A percentile compares a stretch with the other conserved stretches of the same genome.
These are phyloP conservation scores for Tarsius wallacei DNA, from an alignment of 2,797 vertebrate species.

Conservation along the genomic window DNA sequence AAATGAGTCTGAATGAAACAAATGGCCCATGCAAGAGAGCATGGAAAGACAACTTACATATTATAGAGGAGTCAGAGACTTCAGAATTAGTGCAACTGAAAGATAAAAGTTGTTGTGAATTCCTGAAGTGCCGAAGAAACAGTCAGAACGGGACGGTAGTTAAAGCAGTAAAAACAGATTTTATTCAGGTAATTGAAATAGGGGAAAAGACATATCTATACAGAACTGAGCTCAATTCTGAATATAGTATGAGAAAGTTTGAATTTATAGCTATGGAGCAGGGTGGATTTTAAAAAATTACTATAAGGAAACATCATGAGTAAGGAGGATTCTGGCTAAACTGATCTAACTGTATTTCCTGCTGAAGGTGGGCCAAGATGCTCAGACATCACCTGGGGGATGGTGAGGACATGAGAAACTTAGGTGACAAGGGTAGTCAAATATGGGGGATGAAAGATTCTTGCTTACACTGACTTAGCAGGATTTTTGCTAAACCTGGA, in stretches of 20 bases:
- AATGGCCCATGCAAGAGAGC: background rate
- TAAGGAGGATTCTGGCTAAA: background rate
- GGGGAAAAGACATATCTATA: background rate
- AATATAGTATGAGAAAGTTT: background rate
- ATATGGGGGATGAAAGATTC: background rate
- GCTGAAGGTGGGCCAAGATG: background rate
- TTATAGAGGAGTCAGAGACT: background rate
- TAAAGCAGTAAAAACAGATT: background rate
- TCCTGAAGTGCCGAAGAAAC: background rate
- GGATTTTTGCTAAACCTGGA: too few species aligned
- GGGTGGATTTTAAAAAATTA: background rate
- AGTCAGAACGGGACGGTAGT: background rate
- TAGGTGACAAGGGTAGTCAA: background rate
- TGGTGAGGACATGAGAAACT: background rate
- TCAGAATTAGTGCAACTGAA: conserved; percentile 33
- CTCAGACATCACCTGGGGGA: too few species aligned
- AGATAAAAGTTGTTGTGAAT: background rate
- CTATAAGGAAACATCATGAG: background rate
- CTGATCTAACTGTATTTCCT: background rate
- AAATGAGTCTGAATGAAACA: background rate
- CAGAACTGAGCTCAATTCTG: background rate
- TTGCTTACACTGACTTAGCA: background rate
- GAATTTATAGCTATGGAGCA: background rate
- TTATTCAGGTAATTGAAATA: background rate
- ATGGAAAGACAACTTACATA: background rate